Base-by-base conservation (phyloP, 2,113 vertebrate genomes). In the Perca fluviatilis region DNA sequence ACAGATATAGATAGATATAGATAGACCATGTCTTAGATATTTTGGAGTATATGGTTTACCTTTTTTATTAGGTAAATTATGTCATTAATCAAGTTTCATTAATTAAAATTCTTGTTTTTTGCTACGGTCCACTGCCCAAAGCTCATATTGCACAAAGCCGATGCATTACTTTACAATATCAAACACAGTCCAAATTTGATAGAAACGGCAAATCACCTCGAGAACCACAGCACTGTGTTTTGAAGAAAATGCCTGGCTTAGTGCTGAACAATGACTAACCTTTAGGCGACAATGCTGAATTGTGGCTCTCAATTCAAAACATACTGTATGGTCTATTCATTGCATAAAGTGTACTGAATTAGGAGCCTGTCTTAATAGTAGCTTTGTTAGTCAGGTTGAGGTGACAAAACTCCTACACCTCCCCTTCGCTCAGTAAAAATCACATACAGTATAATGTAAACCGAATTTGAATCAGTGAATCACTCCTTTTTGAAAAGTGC, bases 311-410 rank as follows among this genome's bases (percentile, higher is more conserved):
- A 19, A 30, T 73, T 83, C 5, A 30, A 51, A 14, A 73, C 6
- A 36, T 50, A 46, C n/a, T 58, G 63, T 67, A 43, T 33, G 33
- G 33, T 33, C 51, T n/a, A 6, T 77, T 68, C 67, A 58, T 7
- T 57, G 33, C 57, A 66, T 23, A 73, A 68, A 64, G 30, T 16
- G 36, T 10, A 21, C 7, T 63, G 25, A 65, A 50, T 23, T 46
- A 30, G 83, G 51, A 73, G 60, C 33, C 8, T 8, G 19, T 67
- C 67, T 57, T 21, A 73, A 70, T 50, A 49, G 5, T 4, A 43
- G 64, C 53, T 76, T 81, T 56, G 68, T 56, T 27, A 27, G 73
- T 62, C 49, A 50, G 70, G 65, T 68, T 71, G 56, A 87, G 46
- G 68, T 78, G 80, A 80, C 64, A 77, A 71, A 64, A 43, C 65